Evolutionary conservation across 2,888 invertebrate species (phyloP).

Genomic region (Halocaridina rubra): DNA sequence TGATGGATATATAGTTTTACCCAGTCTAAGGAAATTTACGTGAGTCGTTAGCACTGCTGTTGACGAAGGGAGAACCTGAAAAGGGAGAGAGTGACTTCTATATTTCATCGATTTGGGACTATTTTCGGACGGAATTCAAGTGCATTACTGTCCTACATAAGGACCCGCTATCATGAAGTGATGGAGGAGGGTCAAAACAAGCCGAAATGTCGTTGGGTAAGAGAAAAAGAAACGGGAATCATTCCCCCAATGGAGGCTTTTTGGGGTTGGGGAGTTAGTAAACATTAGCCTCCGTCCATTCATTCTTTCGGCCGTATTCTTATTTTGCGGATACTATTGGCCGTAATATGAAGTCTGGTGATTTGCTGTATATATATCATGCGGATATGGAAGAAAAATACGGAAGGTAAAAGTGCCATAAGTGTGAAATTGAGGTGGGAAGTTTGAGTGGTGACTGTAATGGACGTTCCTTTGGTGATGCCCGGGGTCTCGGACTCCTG

Average conservation of each 20-base stretch:
- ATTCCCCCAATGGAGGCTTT: constrained; percentile 38
- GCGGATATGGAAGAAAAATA: too few relatives aligned
- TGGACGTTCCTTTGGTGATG: too few relatives aligned
- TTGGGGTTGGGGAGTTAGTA: constrained; percentile 22
- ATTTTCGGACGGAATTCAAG: background rate
- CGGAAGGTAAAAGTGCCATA: too few relatives aligned
- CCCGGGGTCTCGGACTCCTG: too few relatives aligned
- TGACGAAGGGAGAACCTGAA: background rate
- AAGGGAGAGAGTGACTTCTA: background rate
- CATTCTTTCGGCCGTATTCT: background rate
- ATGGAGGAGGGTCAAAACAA: constrained; percentile 30
- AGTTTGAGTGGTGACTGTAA: too few relatives aligned
- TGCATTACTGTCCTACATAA: constrained; percentile 5
- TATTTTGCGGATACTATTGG: too few relatives aligned
- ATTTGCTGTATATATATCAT: too few relatives aligned
- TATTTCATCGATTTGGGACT: constrained; percentile 50
- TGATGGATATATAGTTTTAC: too few relatives aligned
- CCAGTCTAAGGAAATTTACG: too few relatives aligned
- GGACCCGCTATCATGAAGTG: constrained; percentile 47
- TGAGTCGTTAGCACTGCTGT: too few relatives aligned
- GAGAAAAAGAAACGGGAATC: constrained; percentile 17
- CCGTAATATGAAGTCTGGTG: too few relatives aligned
- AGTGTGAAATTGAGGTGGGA: too few relatives aligned
- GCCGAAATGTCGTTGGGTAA: constrained; percentile 60
- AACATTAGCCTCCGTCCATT: constrained; percentile 28